A percentile compares a stretch with the other conserved stretches of the same genome.
Evolutionary conservation across 2,797 vertebrate genomes (phyloP).

Genomic region (Silurus lanzhouensis): DNA sequence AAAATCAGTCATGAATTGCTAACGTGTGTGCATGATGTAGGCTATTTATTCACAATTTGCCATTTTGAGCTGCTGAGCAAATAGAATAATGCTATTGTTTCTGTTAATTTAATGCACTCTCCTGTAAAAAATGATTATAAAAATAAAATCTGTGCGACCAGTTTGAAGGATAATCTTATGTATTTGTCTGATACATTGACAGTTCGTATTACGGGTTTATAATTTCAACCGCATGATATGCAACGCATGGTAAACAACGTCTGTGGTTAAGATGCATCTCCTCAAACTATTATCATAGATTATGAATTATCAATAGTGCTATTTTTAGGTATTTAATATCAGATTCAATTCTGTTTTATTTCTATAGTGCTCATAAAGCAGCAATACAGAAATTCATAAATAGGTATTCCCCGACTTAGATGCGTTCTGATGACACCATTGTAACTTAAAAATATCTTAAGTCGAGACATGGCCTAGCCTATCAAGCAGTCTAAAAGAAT

Average conservation of each 20-base stretch:
- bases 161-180: background rate
- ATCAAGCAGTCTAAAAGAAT: too few relatives aligned
- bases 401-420: too few relatives aligned
- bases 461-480: too few relatives aligned
- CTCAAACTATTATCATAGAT: background rate
- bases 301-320: background rate
- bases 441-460: too few relatives aligned
- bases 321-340: background rate
- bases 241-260: background rate
- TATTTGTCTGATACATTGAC: background rate
- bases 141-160: too few relatives aligned
- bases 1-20: background rate
- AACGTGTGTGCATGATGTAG: background rate
- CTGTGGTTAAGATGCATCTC: background rate
- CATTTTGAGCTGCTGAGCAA: background rate
- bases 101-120: background rate
- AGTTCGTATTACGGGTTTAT: background rate
- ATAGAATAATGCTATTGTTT: background rate
- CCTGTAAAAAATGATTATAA: background rate
- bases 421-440: too few relatives aligned
- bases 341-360: too few relatives aligned
- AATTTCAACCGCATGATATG: background rate
- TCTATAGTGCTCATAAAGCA: too few relatives aligned
- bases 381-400: too few relatives aligned
- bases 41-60: conserved; percentile 4